phyloP scores from a whole-genome alignment of 2,888 invertebrate species.

The Cyaniris semiargus region DNA sequence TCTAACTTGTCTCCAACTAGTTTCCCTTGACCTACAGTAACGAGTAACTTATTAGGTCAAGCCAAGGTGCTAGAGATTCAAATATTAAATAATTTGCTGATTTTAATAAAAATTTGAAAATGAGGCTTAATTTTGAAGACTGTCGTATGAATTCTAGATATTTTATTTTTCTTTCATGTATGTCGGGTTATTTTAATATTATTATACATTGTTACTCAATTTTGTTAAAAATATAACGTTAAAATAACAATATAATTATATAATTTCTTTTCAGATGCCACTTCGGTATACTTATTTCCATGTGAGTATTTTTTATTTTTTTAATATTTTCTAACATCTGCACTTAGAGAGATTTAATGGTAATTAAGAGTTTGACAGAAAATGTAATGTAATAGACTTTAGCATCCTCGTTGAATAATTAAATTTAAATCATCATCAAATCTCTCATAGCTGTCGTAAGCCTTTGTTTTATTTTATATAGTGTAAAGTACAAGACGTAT shows the following conservation, averaged over 20 bases:
- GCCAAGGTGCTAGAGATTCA: neutral
- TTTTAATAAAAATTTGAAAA: neutral
- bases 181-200: neutral
- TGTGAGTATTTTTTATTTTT: slow-evolving; percentile 31
- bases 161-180: neutral
- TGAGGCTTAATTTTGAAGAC: neutral
- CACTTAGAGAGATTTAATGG: no score
- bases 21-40: neutral
- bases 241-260: neutral
- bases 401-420: no score
- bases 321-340: neutral
- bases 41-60: neutral
- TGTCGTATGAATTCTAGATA: neutral
- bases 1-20: neutral
- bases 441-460: no score
- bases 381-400: no score
- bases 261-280: slow-evolving; percentile 21
- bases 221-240: neutral
- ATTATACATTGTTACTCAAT: neutral
- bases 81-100: neutral
- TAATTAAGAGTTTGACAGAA: no score
- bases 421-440: no score
- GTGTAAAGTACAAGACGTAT: no score
- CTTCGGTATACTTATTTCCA: slow-evolving; percentile 25
- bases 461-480: no score